Conservation (phyloP, 2,113 vertebrate genomes). For the Geococcyx californianus region DNA sequence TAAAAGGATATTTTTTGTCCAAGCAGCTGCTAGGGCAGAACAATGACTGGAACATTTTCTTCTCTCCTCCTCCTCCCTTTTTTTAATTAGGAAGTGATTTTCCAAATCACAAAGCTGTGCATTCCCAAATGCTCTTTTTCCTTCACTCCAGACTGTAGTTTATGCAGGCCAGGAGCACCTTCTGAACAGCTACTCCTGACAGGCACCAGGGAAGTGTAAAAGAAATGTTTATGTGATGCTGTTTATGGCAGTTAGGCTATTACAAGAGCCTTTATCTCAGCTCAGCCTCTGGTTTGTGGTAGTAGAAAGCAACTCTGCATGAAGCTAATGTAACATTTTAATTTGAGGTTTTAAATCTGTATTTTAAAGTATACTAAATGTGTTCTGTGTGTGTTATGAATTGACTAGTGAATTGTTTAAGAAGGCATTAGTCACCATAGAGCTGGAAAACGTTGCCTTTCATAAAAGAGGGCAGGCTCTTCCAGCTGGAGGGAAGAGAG, state of each 20-base stretch:
- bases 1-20: neutral
- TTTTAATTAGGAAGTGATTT: neutral
- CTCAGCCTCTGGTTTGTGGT: neutral
- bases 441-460: neutral
- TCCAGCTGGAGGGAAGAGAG: neutral
- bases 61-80: fast-evolving
- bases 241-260: too few relatives aligned
- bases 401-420: neutral
- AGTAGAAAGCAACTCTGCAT: neutral
- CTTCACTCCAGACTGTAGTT: neutral
- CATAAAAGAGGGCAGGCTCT: fast-evolving
- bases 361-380: neutral
- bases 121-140: neutral
- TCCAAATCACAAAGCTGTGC: neutral
- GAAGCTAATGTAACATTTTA: neutral
- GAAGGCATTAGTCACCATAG: too few relatives aligned
- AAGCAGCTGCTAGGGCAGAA: neutral
- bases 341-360: neutral
- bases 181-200: fast-evolving
- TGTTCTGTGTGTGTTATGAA: neutral
- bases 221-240: neutral
- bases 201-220: fast-evolving
- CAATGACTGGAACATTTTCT: neutral
- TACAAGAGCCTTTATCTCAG: fast-evolving
- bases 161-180: neutral